Percentiles rank a stretch among this genome's conserved stretches.
Conservation (phyloP, 2,113 vertebrate genomes). For the Scolopax mira region DNA sequence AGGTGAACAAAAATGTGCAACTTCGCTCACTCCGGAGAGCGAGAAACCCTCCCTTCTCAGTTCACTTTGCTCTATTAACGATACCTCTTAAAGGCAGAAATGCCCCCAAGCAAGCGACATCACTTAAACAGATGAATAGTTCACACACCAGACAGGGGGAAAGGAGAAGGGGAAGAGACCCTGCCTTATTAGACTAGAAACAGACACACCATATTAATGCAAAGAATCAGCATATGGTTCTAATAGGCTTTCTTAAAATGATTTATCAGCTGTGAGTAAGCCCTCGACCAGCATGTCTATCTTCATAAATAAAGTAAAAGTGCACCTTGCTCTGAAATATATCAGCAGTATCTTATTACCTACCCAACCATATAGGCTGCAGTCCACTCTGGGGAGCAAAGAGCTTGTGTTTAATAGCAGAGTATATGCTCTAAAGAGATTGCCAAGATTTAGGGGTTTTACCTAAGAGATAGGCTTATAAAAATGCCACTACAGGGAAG, state of each 20-base stretch:
- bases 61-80: conserved; percentile 62
- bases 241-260: conserved; percentile 80
- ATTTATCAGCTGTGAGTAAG: conserved; percentile 85
- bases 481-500: conserved; percentile 65
- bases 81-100: conserved; percentile 47
- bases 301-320: conserved; percentile 84
- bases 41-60: background rate
- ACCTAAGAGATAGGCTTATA: conserved; percentile 70
- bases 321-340: conserved; percentile 80
- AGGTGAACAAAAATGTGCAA: background rate
- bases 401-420: conserved; percentile 60
- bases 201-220: conserved; percentile 74
- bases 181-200: conserved; percentile 73
- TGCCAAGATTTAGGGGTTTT: conserved; percentile 73
- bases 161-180: conserved; percentile 22
- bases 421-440: conserved; percentile 40
- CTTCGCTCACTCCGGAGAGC: background rate
- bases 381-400: conserved; percentile 68
- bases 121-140: conserved; percentile 77
- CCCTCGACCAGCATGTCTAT: conserved; percentile 76
- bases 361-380: conserved; percentile 49
- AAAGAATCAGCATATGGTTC: conserved; percentile 82
- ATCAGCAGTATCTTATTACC: conserved; percentile 78
- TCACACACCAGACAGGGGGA: conserved; percentile 10
- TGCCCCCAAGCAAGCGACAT: conserved; percentile 60